Evolutionary conservation across 2,113 vertebrate species (phyloP).

Genomic region (Mobula birostris): DNA sequence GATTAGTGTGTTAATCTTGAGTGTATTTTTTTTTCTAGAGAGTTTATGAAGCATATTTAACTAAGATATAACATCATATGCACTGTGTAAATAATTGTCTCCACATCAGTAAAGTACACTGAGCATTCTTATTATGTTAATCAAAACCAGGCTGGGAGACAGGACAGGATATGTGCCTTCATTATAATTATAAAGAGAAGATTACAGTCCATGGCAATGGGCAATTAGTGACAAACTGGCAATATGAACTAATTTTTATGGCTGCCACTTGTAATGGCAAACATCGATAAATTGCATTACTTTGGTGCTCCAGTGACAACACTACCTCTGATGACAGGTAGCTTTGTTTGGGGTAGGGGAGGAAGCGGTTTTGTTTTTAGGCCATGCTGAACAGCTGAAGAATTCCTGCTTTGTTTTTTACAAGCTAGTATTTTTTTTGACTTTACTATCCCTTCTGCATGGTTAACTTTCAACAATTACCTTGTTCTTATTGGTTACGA

Average conservation of each 20-base stretch:
- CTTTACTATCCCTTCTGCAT: background rate
- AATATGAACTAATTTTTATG: background rate
- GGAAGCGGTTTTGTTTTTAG: too few relatives aligned
- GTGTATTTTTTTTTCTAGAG: background rate
- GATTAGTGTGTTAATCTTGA: background rate
- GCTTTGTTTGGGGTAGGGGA: too few relatives aligned
- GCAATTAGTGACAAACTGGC: background rate
- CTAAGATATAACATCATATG: background rate
- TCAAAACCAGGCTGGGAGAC: background rate
- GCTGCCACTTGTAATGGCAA: background rate
- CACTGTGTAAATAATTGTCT: background rate
- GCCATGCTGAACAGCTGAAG: background rate
- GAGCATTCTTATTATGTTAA: background rate
- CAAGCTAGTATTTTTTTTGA: background rate
- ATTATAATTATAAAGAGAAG: background rate
- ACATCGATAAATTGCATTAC: background rate
- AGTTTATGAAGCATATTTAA: background rate
- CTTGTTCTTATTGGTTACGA: background rate
- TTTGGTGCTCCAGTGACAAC: background rate
- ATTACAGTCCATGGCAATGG: background rate
- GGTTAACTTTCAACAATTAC: background rate
- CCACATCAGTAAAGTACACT: background rate
- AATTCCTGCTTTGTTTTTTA: background rate
- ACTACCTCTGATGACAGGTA: background rate
- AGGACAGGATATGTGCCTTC: background rate